These are phyloP conservation scores for Octopus sinensis DNA, from an alignment of 1,140 invertebrate genomes.

Conservation along the genomic window DNA sequence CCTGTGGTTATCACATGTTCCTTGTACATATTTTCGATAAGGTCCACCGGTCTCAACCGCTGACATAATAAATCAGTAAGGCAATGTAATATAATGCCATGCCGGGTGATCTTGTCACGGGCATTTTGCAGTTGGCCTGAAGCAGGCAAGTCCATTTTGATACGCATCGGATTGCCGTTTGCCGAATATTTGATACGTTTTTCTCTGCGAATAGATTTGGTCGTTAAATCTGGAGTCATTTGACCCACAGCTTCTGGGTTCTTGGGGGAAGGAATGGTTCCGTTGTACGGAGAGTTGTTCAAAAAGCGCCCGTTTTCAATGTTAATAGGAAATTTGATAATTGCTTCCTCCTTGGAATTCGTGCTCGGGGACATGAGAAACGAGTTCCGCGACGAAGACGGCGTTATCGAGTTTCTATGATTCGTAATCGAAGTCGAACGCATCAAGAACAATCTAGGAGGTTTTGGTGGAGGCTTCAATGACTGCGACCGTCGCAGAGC, in stretches of 20 bases:
- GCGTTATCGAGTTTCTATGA: constrained; percentile 28
- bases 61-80: constrained; percentile 44
- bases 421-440: constrained; percentile 42
- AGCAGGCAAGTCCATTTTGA: constrained; percentile 10
- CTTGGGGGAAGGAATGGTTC: not conserved
- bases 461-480: constrained; percentile 45
- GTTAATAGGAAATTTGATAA: constrained; percentile 12
- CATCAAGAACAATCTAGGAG: constrained; percentile 43
- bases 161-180: constrained; percentile 8
- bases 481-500: constrained; percentile 33
- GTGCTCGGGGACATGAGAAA: constrained; percentile 23
- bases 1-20: constrained; percentile 32
- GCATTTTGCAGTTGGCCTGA: too few relatives aligned
- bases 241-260: not conserved
- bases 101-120: constrained; percentile 34
- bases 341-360: not conserved
- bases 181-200: not conserved
- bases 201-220: not conserved
- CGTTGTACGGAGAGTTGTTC: not conserved
- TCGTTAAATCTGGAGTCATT: not conserved
- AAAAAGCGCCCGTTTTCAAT: not conserved
- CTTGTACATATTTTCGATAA: constrained; percentile 38
- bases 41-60: constrained; percentile 38
- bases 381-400: constrained; percentile 31
- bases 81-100: constrained; percentile 44